Evolutionary conservation across 1,140 invertebrate genomes (phyloP).

Genomic region (Frieseomelitta varia): DNA sequence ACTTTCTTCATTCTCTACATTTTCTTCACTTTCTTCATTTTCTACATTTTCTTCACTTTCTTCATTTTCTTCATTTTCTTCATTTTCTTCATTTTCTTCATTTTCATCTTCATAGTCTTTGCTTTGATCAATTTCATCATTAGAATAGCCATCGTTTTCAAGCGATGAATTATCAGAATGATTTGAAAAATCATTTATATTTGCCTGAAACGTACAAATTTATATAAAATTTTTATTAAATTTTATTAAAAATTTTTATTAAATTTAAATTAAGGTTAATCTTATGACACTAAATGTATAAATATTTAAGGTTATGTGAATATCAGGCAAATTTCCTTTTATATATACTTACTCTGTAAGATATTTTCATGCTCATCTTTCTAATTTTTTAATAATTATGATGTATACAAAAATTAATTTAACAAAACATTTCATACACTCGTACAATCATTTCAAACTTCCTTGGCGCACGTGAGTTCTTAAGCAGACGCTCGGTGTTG

Average conservation of each 20-base stretch:
- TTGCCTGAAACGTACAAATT: conserved; percentile 11
- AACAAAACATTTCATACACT: not conserved
- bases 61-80: not conserved
- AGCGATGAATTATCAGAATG: conserved; percentile 6
- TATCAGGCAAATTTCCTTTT: not conserved
- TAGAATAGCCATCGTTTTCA: not conserved
- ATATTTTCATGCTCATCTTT: conserved; percentile 31
- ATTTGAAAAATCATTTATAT: conserved; percentile 21
- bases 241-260: not conserved
- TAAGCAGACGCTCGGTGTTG: too few relatives aligned
- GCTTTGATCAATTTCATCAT: conserved; percentile 2
- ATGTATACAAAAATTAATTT: not conserved
- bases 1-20: not conserved
- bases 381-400: not conserved
- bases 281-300: not conserved
- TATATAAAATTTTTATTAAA: not conserved
- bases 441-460: not conserved
- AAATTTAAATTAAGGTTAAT: not conserved
- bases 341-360: conserved; percentile 21
- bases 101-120: not conserved
- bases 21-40: too few relatives aligned
- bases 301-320: conserved; percentile 16
- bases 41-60: not conserved
- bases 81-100: not conserved
- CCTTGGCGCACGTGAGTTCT: not conserved